Evolutionary conservation across 64 coral and sea anemone species (phyloP).

Genomic region (Orbicella faveolata): DNA sequence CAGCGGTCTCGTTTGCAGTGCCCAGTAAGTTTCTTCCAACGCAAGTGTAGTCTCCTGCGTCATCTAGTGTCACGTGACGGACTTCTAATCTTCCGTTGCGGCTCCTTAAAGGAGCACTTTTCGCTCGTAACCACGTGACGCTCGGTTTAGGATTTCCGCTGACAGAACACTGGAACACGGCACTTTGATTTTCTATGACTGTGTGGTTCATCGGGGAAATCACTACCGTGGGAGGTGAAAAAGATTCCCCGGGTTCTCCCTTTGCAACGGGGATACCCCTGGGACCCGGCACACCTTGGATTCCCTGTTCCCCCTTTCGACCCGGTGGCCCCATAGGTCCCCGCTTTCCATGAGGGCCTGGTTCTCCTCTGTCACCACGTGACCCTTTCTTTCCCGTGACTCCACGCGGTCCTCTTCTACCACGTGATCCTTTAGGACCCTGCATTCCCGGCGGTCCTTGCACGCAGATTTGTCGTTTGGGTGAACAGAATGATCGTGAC

Average conservation of each 20-base stretch:
- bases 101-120: not conserved
- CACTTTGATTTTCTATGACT: conserved; percentile 43
- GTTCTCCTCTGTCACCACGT: conserved; percentile 14
- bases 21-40: conserved; percentile 43
- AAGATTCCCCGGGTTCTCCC: conserved; percentile 38
- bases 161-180: conserved; percentile 38
- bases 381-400: conserved; percentile 20
- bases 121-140: conserved; percentile 33
- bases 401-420: conserved; percentile 34
- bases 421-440: conserved; percentile 40
- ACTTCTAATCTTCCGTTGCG: conserved; percentile 17
- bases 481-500: conserved; percentile 2
- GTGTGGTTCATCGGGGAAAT: conserved; percentile 1
- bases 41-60: conserved; percentile 59
- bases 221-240: conserved; percentile 2
- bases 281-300: conserved; percentile 19
- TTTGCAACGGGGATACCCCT: conserved; percentile 28
- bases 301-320: conserved; percentile 19
- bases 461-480: not conserved
- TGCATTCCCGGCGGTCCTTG: conserved; percentile 49
- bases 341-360: conserved; percentile 18
- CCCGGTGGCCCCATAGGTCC: conserved; percentile 14
- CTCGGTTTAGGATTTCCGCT: conserved; percentile 51
- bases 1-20: conserved; percentile 1
- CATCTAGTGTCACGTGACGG: conserved; percentile 5